Conservation (phyloP, 2,113 vertebrate genomes). For the Pollachius pollachius region DNA sequence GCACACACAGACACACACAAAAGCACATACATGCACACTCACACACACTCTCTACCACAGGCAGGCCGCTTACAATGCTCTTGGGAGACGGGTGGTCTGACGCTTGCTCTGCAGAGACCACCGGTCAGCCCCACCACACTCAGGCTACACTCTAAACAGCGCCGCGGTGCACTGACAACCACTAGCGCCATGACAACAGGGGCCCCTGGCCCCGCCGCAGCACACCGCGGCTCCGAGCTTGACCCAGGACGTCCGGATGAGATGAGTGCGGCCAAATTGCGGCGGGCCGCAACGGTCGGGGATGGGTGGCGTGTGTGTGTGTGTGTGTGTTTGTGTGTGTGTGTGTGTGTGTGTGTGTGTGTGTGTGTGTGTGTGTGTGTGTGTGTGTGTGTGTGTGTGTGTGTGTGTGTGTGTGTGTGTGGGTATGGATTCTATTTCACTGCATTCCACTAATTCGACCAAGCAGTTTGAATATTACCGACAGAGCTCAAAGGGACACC, state of each 20-base stretch:
- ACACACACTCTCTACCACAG: background rate
- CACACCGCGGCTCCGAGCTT: background rate
- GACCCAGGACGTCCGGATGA: constrained; percentile 14
- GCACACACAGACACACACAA: constrained; percentile 4
- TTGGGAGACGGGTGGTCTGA: too few relatives aligned
- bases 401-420: constrained; percentile 2
- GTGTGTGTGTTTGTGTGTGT: constrained; percentile 13
- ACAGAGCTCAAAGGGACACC: constrained; percentile 50
- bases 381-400: background rate
- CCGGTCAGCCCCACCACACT: constrained; percentile 44
- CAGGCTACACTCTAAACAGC: too few relatives aligned
- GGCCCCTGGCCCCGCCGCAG: background rate
- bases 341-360: background rate
- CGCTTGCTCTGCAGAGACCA: constrained; percentile 48
- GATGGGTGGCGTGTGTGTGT: constrained; percentile 8
- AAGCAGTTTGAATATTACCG: constrained; percentile 53
- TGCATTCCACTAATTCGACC: constrained; percentile 62
- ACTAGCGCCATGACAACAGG: constrained; percentile 45
- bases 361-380: constrained; percentile 9
- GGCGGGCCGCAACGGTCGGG: constrained; percentile 15
- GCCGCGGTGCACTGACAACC: constrained; percentile 38
- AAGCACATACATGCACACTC: background rate
- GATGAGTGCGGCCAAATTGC: constrained; percentile 16
- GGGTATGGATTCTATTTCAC: constrained; percentile 54
- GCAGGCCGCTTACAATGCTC: constrained; percentile 26